These are phyloP conservation scores for Halesus radiatus DNA, from an alignment of 1,140 invertebrate genomes.

Conservation along the genomic window DNA sequence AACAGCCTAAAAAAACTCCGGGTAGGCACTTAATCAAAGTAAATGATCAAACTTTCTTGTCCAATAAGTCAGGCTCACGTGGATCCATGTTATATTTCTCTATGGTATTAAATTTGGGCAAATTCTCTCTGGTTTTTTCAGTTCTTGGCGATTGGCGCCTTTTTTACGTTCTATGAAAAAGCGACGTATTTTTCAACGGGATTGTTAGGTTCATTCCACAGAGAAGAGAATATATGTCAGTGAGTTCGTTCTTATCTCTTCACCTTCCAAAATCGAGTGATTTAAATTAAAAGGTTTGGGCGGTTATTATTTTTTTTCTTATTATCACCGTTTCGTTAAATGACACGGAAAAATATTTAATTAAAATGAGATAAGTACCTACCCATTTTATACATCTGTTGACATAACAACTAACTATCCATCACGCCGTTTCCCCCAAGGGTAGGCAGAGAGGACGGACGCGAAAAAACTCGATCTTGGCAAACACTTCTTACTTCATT, in stretches of 20 bases:
- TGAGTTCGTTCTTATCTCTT: background rate
- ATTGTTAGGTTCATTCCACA: background rate
- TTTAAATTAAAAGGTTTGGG: too few relatives aligned
- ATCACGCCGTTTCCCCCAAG: too few relatives aligned
- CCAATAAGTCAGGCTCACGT: conserved; percentile 5
- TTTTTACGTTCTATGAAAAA: background rate
- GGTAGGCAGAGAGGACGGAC: too few relatives aligned
- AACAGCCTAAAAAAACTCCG: background rate
- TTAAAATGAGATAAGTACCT: too few relatives aligned
- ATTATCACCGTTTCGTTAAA: too few relatives aligned
- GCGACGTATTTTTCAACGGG: background rate
- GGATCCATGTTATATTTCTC: conserved; percentile 10
- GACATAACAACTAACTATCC: too few relatives aligned
- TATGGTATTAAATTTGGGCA: background rate
- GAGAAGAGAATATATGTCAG: too few relatives aligned
- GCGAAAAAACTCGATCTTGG: too few relatives aligned
- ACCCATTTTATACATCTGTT: too few relatives aligned
- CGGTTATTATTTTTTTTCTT: too few relatives aligned
- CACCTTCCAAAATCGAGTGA: background rate
- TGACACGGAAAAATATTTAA: too few relatives aligned
- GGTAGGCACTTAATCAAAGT: conserved; percentile 24
- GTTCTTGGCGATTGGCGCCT: background rate
- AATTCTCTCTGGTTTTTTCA: background rate
- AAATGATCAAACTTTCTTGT: conserved; percentile 33
- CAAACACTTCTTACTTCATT: too few relatives aligned